A percentile compares a stretch with the other conserved stretches of the same genome.
Evolutionary conservation across 2,113 vertebrate species (phyloP).

Genomic region (Dinomys branickii): DNA sequence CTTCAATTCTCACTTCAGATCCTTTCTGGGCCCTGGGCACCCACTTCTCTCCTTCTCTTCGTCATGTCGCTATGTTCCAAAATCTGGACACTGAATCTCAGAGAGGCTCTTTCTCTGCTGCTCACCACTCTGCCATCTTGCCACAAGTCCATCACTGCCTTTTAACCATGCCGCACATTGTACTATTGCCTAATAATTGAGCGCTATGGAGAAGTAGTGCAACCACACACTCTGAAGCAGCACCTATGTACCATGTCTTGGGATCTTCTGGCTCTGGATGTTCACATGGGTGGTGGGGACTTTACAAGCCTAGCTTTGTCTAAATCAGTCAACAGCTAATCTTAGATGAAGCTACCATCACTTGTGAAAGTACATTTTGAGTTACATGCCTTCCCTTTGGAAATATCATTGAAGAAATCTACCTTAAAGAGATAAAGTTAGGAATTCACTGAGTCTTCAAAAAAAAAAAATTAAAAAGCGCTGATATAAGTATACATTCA

Average conservation of each 20-base stretch:
- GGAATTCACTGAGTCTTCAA: neutral
- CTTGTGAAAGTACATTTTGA: constrained; percentile 35
- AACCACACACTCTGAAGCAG: neutral
- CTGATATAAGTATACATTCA: neutral
- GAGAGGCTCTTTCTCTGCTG: neutral
- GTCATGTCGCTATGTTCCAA: neutral
- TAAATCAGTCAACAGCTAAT: constrained; percentile 54
- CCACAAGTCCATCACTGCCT: neutral
- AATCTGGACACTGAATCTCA: neutral
- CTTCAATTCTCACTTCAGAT: neutral
- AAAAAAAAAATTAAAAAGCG: too few relatives aligned
- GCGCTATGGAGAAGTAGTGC: neutral
- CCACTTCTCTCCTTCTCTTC: neutral
- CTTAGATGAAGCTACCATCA: constrained; percentile 42
- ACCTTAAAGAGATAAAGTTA: constrained; percentile 40
- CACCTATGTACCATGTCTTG: neutral
- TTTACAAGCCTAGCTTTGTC: constrained; percentile 12
- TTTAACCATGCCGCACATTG: neutral
- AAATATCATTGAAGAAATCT: constrained; percentile 33
- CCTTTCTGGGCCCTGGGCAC: neutral
- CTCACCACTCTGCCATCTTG: neutral
- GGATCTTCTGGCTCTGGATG: neutral
- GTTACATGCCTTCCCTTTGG: neutral
- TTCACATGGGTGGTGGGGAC: neutral
- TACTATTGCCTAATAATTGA: neutral